phyloP scores from a whole-genome alignment of 2,113 vertebrate species.

The Rhipidura dahli region DNA sequence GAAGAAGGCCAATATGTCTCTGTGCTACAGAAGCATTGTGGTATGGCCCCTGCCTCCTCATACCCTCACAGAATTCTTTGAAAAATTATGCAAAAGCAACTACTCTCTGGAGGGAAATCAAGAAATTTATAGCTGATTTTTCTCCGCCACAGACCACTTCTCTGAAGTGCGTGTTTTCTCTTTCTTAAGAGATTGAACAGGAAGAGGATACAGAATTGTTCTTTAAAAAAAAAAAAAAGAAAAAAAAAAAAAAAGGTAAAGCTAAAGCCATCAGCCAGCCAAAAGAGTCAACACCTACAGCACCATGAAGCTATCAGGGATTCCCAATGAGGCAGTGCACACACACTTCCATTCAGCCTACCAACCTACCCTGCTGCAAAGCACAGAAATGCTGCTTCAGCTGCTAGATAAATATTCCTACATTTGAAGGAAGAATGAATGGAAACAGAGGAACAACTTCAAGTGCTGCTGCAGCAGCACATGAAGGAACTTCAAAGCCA shows the following conservation, averaged over 20 bases:
- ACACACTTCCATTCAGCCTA: not conserved
- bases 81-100: not conserved
- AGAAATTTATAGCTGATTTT: not conserved
- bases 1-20: not conserved
- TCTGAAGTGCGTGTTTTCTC: not conserved
- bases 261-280: not conserved
- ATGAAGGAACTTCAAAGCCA: not conserved
- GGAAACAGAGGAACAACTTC: not conserved
- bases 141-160: not conserved
- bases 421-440: not conserved
- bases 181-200: not conserved
- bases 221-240: not conserved
- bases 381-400: not conserved
- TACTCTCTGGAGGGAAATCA: not conserved
- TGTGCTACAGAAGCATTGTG: not conserved
- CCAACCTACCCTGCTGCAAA: not conserved
- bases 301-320: not conserved
- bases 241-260: not conserved
- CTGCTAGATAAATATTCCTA: not conserved
- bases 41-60: not conserved
- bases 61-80: not conserved
- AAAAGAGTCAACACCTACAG: not conserved
- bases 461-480: not conserved
- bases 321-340: not conserved
- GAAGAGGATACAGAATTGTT: not conserved